A percentile compares a stretch with the other conserved stretches of the same genome.
Evolutionary conservation across 2,113 vertebrate species (phyloP).

Genomic region (Pelmatolapia mariae): DNA sequence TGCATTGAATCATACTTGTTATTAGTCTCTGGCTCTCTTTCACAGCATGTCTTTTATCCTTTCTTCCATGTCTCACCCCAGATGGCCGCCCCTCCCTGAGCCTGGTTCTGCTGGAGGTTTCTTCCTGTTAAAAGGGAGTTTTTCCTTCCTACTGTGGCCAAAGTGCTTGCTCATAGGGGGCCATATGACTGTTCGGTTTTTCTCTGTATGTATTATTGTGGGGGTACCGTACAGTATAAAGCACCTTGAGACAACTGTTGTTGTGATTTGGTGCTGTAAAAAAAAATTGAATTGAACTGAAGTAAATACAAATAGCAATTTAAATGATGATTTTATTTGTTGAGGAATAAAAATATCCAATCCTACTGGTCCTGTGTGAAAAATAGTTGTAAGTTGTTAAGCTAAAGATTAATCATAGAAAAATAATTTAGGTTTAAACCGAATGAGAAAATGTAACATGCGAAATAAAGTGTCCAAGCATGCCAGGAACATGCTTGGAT

Average conservation of each 20-base stretch:
- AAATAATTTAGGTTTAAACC: neutral
- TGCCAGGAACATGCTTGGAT: neutral
- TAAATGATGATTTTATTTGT: neutral
- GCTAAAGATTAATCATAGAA: neutral
- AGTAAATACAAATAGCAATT: neutral
- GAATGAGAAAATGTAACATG: neutral
- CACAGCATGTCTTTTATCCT: neutral
- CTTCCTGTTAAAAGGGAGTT: neutral
- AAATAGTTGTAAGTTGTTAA: neutral
- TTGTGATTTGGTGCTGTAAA: neutral
- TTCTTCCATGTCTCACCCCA: neutral
- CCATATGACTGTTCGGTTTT: fast-evolving
- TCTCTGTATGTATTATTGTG: neutral
- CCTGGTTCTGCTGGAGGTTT: neutral
- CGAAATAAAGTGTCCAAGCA: neutral
- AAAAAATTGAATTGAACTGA: neutral
- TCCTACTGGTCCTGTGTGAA: neutral
- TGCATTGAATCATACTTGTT: neutral
- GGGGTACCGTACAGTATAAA: neutral
- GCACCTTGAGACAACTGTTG: neutral
- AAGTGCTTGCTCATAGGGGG: neutral
- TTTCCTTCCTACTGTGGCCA: neutral
- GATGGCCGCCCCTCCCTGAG: neutral
- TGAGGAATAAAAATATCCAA: neutral
- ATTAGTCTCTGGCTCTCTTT: neutral